phyloP scores from a whole-genome alignment of 2,113 vertebrate genomes.

The Prunella himalayana region DNA sequence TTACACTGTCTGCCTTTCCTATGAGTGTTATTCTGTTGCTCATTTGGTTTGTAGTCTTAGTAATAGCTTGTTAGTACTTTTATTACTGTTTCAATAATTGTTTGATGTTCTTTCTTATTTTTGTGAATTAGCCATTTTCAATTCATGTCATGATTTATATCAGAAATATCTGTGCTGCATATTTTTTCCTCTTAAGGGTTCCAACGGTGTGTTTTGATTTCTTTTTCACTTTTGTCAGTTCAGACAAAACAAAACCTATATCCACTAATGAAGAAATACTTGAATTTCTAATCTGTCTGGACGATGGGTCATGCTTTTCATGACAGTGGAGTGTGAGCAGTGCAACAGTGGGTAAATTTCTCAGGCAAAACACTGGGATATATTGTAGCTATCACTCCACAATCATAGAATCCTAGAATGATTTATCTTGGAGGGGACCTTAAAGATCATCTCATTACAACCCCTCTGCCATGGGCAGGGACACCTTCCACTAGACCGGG shows the following conservation, averaged over 20 bases:
- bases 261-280: neutral
- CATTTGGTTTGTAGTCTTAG: neutral
- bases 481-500: neutral
- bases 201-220: neutral
- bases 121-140: neutral
- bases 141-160: neutral
- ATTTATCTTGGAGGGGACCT: neutral
- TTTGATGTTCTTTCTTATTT: neutral
- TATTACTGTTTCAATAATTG: neutral
- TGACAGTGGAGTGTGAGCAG: neutral
- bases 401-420: neutral
- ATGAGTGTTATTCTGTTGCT: neutral
- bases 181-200: neutral
- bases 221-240: neutral
- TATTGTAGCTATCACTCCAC: neutral
- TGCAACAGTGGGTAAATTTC: neutral
- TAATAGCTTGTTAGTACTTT: neutral
- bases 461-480: fast-evolving
- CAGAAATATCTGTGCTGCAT: neutral
- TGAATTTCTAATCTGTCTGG: neutral
- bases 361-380: neutral
- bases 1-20: neutral
- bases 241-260: neutral
- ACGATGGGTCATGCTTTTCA: neutral
- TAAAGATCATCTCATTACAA: fast-evolving